Evolutionary conservation across 2,797 vertebrate genomes (phyloP), one percentile per base, ranked within the genome.

Genomic region (Hypotaenidia philippensis): DNA sequence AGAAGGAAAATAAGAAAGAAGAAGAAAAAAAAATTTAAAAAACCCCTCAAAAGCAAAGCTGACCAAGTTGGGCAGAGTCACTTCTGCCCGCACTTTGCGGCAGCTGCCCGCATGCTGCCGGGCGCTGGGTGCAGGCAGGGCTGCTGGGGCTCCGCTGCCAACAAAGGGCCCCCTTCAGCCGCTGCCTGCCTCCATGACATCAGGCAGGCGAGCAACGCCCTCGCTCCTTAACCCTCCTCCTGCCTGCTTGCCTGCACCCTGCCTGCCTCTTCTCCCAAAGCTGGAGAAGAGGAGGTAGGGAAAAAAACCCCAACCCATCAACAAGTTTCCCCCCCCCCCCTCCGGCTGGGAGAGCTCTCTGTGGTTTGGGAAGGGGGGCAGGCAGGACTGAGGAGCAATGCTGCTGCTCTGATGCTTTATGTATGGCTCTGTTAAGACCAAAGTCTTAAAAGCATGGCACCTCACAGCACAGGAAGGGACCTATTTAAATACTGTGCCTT

Each of bases 91-190:
- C 85, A 25, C 41, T 61, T 29, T 9, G 96, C 88, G 94, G 96
- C 95, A 85, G 95, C 94, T 93, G 97, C 75, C 90, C 47, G 68
- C 91, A 78, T 26, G 97, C 97, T 82, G 89, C 89, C 77, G 95
- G 94, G 94, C 34, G 89, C 83, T 97, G 97, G 97, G 96, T 63
- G 93, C 83, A 84, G 97, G 98, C 97, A 95, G 97, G 96, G 96
- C 97, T 91, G 98, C 98, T 98, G 97, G 97, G 96, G 97, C 98
- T 98, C 85, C 68, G 96, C 97, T 96, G 98, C 99, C 99, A 99
- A 99, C 99, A 99, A 99, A 99, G 99, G 98, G 98, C 98, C 98
- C 98, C 99, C 98, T 99, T 98, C 98, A 98, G 98, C 98, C 98
- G 93, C 96, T 98, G 98, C 87, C 93, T 98, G 97, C 98, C 98